These are phyloP conservation scores for Atherinosoma microstoma DNA, from an alignment of 2,797 vertebrate species.

Conservation along the genomic window DNA sequence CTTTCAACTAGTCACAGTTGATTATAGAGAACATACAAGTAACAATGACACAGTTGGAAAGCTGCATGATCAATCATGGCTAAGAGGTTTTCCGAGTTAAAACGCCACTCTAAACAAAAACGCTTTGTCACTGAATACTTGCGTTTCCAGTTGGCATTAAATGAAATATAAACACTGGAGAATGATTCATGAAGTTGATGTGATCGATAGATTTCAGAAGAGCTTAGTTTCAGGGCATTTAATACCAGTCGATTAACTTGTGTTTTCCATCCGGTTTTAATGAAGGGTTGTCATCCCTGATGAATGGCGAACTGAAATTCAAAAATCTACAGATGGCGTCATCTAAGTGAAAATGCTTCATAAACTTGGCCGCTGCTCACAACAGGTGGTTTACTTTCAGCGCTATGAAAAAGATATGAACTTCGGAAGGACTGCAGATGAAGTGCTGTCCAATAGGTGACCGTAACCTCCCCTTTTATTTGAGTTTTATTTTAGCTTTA, in stretches of 20 bases:
- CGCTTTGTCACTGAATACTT: constrained; percentile 23
- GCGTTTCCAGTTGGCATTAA: constrained; percentile 51
- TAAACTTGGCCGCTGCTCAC: not conserved
- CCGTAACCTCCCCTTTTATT: constrained; percentile 52
- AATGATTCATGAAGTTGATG: constrained; percentile 25
- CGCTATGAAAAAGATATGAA: constrained; percentile 26
- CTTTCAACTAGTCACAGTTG: constrained; percentile 17
- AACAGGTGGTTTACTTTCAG: constrained; percentile 5
- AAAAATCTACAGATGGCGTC: constrained; percentile 4
- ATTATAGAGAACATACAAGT: constrained; percentile 12
- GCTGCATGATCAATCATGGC: constrained; percentile 36
- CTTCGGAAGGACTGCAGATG: constrained; percentile 80
- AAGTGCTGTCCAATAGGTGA: constrained; percentile 66
- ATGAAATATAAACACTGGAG: constrained; percentile 41
- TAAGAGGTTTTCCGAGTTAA: constrained; percentile 38
- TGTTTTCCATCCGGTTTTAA: constrained; percentile 27
- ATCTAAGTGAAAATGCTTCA: constrained; percentile 12
- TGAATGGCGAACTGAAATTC: not conserved
- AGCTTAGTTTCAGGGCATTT: constrained; percentile 46
- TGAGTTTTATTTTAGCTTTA: constrained; percentile 63
- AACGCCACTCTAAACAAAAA: constrained; percentile 15
- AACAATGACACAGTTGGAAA: constrained; percentile 21
- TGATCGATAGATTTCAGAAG: constrained; percentile 24
- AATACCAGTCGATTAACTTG: constrained; percentile 35
- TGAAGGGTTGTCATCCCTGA: not conserved